Percentiles rank a stretch among this genome's conserved stretches.
phyloP scores from a whole-genome alignment of 2,888 invertebrate species.

The Therioaphis trifolii region DNA sequence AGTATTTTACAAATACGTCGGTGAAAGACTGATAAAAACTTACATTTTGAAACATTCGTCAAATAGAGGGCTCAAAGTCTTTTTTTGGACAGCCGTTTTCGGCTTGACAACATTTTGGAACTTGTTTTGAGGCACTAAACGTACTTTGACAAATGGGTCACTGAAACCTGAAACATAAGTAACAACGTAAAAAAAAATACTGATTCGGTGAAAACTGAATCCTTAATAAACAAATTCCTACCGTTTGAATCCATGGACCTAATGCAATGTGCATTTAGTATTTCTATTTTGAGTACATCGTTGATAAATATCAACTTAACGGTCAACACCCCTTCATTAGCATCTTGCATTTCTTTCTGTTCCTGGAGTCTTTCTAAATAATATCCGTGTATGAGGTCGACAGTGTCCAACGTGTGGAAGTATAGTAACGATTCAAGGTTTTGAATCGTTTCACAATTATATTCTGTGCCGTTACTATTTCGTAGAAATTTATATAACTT shows the following conservation, averaged over 20 bases:
- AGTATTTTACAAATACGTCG: no score
- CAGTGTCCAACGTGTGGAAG: constrained; percentile 89
- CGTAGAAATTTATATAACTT: constrained; percentile 91
- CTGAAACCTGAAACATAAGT: constrained; percentile 76
- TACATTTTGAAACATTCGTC: constrained; percentile 95
- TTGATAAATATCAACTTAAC: constrained; percentile 80
- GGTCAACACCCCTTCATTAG: constrained; percentile 82
- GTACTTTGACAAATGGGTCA: constrained; percentile 92
- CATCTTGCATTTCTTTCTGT: constrained; percentile 75
- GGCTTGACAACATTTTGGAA: constrained; percentile 81
- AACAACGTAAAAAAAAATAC: neutral
- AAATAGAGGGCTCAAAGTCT: constrained; percentile 91
- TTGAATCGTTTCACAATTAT: constrained; percentile 64
- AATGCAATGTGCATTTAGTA: constrained; percentile 90
- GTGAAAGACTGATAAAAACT: constrained; percentile 68
- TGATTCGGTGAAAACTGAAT: no score
- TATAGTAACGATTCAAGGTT: constrained; percentile 78
- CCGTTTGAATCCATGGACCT: constrained; percentile 89
- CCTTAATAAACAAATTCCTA: constrained; percentile 67
- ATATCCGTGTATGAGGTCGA: constrained; percentile 87
- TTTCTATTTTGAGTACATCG: constrained; percentile 80
- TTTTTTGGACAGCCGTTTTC: constrained; percentile 91
- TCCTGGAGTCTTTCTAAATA: constrained; percentile 75
- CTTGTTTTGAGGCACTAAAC: constrained; percentile 84
- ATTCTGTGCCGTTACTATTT: constrained; percentile 71